phyloP scores from a whole-genome alignment of 2,113 vertebrate species.

The Uria aalge region DNA sequence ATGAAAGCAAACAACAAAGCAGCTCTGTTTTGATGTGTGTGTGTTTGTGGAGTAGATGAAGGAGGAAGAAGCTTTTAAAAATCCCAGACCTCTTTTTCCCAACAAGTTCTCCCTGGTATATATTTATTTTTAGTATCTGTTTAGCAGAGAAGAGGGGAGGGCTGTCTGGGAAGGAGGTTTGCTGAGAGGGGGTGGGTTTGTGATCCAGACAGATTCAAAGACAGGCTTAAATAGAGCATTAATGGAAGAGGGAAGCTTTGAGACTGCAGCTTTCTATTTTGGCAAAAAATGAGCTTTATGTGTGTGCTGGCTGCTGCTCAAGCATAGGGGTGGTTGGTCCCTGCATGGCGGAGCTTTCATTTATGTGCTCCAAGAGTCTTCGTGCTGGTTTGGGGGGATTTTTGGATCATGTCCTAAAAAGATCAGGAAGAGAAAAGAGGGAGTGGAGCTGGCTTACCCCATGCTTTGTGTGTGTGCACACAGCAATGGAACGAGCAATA shows the following conservation, averaged over 20 bases:
- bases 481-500: neutral
- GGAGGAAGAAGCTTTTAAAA: neutral
- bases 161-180: neutral
- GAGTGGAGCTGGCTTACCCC: neutral
- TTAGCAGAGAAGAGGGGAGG: neutral
- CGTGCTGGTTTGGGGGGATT: neutral
- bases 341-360: neutral
- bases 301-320: neutral
- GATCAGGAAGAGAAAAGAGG: neutral
- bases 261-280: neutral
- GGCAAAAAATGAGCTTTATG: neutral
- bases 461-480: fast-evolving
- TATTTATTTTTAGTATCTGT: neutral
- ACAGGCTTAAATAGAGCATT: neutral
- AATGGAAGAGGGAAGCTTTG: neutral
- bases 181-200: neutral
- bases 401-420: neutral
- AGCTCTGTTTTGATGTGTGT: neutral
- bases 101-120: neutral
- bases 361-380: neutral
- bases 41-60: neutral
- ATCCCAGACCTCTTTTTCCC: neutral
- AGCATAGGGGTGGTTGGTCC: neutral
- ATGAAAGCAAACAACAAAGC: neutral
- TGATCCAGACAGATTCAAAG: neutral